A percentile compares a stretch with the other conserved stretches of the same genome.
These are phyloP conservation scores for Thaumetopoea pityocampa DNA, from an alignment of 1,140 invertebrate species.

Conservation along the genomic window DNA sequence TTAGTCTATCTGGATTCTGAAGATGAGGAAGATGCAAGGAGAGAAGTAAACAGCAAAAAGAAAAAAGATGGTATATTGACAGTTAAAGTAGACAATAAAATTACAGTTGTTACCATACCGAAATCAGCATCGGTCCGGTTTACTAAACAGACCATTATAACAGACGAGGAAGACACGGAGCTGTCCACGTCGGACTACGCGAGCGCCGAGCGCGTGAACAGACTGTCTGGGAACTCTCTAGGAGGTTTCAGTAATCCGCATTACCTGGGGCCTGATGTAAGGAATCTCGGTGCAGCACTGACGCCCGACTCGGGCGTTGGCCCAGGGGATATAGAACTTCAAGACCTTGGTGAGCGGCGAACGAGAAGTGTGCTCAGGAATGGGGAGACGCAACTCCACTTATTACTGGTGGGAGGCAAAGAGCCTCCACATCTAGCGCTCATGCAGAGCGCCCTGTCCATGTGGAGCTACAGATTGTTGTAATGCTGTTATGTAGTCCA, in stretches of 20 bases:
- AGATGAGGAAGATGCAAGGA: conserved; percentile 78
- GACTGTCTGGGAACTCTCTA: conserved; percentile 74
- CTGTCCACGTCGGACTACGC: conserved; percentile 86
- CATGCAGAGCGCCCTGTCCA: conserved; percentile 53
- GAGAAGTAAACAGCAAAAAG: conserved; percentile 26
- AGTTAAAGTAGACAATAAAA: conserved; percentile 14
- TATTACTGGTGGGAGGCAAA: conserved; percentile 54
- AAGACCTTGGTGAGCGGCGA: conserved; percentile 33
- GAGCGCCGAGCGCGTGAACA: conserved; percentile 82
- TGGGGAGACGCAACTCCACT: conserved; percentile 32
- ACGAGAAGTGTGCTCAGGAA: conserved; percentile 12
- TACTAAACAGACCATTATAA: conserved; percentile 57
- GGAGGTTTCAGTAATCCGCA: conserved; percentile 86
- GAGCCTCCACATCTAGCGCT: conserved; percentile 52
- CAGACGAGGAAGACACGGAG: conserved; percentile 79
- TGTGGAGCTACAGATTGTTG: conserved; percentile 59
- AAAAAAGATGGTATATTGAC: conserved; percentile 11
- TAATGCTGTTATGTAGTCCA: conserved; percentile 22
- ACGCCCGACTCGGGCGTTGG: conserved; percentile 53
- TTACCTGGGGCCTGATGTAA: conserved; percentile 81
- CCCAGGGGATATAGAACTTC: conserved; percentile 46
- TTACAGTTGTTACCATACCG: conserved; percentile 75
- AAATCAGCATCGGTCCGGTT: conserved; percentile 82
- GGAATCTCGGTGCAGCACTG: conserved; percentile 36
- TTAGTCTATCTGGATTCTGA: conserved; percentile 84